Percentiles rank a stretch among this genome's conserved stretches.
phyloP scores from a whole-genome alignment of 2,797 vertebrate genomes.

The Zenarchopterus dispar region DNA sequence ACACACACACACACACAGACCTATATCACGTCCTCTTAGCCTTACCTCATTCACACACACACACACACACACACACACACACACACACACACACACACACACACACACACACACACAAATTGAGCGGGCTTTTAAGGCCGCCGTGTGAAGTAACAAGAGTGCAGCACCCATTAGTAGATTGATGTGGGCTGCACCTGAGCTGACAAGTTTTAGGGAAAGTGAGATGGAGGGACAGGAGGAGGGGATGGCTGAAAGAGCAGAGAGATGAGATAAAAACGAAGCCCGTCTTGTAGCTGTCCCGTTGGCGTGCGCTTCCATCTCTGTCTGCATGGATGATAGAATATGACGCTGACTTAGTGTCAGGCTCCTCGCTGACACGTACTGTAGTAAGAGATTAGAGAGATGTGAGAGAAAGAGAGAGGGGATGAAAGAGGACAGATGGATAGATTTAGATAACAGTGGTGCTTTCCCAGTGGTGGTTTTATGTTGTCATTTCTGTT shows the following conservation, averaged over 20 bases:
- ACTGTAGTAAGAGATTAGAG: conserved; percentile 63
- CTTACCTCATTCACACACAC: too few species aligned
- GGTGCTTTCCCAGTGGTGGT: conserved; percentile 19
- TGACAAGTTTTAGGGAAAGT: conserved; percentile 40
- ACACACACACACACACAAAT: conserved; percentile 2
- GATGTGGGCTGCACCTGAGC: conserved; percentile 45
- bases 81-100: neutral
- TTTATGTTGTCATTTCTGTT: conserved; percentile 31
- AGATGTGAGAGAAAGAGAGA: conserved; percentile 34
- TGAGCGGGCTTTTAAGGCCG: conserved; percentile 25
- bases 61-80: neutral
- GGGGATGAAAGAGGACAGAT: conserved; percentile 42
- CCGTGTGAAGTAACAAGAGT: conserved; percentile 27
- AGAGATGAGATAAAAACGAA: conserved; percentile 62
- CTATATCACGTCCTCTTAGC: too few species aligned
- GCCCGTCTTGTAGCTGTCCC: conserved; percentile 67
- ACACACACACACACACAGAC: neutral
- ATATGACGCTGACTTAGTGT: conserved; percentile 70
- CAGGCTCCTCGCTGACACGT: conserved; percentile 61
- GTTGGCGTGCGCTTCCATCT: conserved; percentile 53
- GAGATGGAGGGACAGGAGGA: conserved; percentile 40
- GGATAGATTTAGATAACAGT: conserved; percentile 38
- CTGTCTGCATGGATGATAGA: conserved; percentile 70
- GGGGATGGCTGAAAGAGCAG: conserved; percentile 35
- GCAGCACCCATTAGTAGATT: conserved; percentile 40